A percentile compares a stretch with the other conserved stretches of the same genome.
These are phyloP conservation scores for Drosophila ercepeae DNA, from an alignment of 1,140 invertebrate genomes.

Conservation along the genomic window DNA sequence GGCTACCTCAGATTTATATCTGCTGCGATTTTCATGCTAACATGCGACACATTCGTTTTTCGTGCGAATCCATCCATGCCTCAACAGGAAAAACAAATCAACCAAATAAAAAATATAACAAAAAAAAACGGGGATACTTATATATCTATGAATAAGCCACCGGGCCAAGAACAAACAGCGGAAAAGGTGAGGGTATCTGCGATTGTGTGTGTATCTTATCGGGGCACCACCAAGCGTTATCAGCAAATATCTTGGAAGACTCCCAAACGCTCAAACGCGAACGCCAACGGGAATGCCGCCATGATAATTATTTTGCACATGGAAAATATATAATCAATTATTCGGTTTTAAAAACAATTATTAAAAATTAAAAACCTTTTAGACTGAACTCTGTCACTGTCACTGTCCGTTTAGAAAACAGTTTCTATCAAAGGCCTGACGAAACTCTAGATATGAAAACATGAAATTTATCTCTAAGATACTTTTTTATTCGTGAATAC, in stretches of 20 bases:
- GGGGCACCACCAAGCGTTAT: slow-evolving; percentile 55
- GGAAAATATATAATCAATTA: slow-evolving; percentile 7
- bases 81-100: slow-evolving; percentile 32
- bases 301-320: slow-evolving; percentile 49
- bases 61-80: slow-evolving; percentile 39
- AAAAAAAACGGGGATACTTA: too few species aligned
- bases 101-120: not conserved
- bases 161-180: slow-evolving; percentile 23
- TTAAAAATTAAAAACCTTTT: not conserved
- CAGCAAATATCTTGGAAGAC: slow-evolving; percentile 72
- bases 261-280: too few species aligned
- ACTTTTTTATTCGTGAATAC: slow-evolving; percentile 9
- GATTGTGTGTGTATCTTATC: slow-evolving; percentile 58
- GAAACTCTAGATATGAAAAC: not conserved
- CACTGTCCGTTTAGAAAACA: too few species aligned
- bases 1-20: slow-evolving; percentile 37
- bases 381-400: too few species aligned
- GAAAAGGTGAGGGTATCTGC: slow-evolving; percentile 42
- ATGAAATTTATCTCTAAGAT: not conserved
- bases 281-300: too few species aligned
- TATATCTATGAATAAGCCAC: slow-evolving; percentile 54
- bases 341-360: not conserved
- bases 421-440: not conserved
- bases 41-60: slow-evolving; percentile 6
- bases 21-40: slow-evolving; percentile 49